These are phyloP conservation scores for Porites divaricata DNA, from an alignment of 92 coral and sea anemone genomes.

Conservation along the genomic window DNA sequence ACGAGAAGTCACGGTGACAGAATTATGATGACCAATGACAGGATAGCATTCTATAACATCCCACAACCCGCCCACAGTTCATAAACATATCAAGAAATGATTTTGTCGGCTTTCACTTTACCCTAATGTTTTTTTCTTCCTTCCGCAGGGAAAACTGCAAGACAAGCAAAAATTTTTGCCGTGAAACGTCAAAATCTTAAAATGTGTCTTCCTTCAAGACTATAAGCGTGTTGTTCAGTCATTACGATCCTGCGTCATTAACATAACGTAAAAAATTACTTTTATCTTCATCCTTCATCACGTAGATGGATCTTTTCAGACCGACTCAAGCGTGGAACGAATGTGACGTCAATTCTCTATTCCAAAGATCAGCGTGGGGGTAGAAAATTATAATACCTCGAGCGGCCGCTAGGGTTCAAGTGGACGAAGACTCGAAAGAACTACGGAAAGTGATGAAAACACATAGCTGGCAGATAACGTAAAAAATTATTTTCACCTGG, in stretches of 20 bases:
- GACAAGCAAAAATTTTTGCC: background rate
- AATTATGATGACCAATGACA: constrained; percentile 41
- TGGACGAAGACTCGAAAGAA: no score
- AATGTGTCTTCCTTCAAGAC: background rate
- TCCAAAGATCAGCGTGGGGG: background rate
- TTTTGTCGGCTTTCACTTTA: constrained; percentile 38
- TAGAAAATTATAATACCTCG: background rate
- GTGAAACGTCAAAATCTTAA: background rate
- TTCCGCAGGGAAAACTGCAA: background rate
- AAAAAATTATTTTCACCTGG: no score
- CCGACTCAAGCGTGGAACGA: background rate
- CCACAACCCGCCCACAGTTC: constrained; percentile 65
- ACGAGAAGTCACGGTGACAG: constrained; percentile 34
- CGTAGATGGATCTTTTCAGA: constrained; percentile 1
- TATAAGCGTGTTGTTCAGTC: background rate
- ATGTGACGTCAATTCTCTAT: constrained; percentile 19
- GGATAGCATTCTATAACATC: constrained; percentile 30
- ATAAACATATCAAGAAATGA: constrained; percentile 48
- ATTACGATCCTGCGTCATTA: background rate
- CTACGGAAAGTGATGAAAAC: no score
- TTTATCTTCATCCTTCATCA: background rate
- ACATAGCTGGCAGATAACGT: no score
- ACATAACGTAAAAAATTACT: background rate
- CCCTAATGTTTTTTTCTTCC: constrained; percentile 1
- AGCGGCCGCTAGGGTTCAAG: no score